Base-by-base conservation (phyloP, 2,113 vertebrate species). In the Asarcornis scutulata region DNA sequence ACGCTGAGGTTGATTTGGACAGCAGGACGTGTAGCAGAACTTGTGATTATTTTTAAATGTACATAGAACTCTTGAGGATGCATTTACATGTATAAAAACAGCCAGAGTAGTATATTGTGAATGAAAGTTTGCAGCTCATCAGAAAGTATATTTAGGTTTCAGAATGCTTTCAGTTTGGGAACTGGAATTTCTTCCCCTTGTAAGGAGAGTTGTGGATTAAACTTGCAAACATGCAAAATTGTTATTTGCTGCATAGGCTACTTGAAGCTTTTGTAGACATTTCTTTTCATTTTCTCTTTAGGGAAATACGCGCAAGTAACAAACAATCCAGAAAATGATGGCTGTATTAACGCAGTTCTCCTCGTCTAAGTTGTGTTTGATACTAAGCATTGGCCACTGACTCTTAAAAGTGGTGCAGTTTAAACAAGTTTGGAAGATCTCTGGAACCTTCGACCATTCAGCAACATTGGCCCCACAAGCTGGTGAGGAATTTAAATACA, bases 231-330 rank as follows among this genome's bases (percentile, higher is more conserved):
- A 20, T 6, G 34, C 12, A 56, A 85, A 16, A 29, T 15, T 38
- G 5, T 76, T 4, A 31, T 38, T 64, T 40, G 46, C 12, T 52
- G 8, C 38, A 32, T 75, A 1, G 77, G 73, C 18, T 64, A 34
- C 25, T 72, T 60, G 1, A 38, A n/a, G 31, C 10, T 83, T 84
- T 56, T 95, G 6, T 48, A 50, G 5, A 42, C 2, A 5, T 36
- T 48, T 79, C 55, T 75, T 69, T 91, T 13, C 1, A 3, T 95
- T 88, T 94, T 95, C 91, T 97, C 77, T 88, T 31, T 94, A 99
- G 99, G 99, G 95, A 99, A 99, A 98, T 99, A 99, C 7, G 99
- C 99, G 68, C 99, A 99, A 95, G 99, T 99, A 91, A 99, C 99
- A 32, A 99, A 99, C 95, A 99, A 99, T 97, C 99, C 99, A 38